A percentile compares a stretch with the other conserved stretches of the same genome.
Conservation (phyloP, 2,113 vertebrate species). For the Carollia perspicillata region DNA sequence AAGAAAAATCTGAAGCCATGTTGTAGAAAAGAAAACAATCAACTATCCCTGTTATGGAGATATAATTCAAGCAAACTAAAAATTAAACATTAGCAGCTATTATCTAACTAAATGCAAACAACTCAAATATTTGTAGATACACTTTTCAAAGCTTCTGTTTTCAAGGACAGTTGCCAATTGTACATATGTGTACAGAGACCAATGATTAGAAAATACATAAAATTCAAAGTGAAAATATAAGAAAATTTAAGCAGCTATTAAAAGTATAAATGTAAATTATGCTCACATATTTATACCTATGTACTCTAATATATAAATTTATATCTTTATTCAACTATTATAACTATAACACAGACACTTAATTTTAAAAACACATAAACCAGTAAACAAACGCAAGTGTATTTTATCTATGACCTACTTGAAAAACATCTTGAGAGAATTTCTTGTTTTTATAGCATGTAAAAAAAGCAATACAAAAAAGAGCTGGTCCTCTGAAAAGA, state of each 20-base stretch:
- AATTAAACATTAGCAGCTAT: not conserved
- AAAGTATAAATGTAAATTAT: not conserved
- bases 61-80: not conserved
- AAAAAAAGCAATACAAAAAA: not conserved
- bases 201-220: not conserved
- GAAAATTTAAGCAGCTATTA: not conserved
- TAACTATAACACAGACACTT: not conserved
- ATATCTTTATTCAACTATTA: not conserved
- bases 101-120: not conserved
- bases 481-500: too few relatives aligned
- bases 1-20: not conserved
- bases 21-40: not conserved
- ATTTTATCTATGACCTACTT: not conserved
- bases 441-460: not conserved
- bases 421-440: not conserved
- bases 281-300: not conserved
- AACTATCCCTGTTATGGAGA: not conserved
- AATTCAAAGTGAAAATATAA: not conserved
- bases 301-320: not conserved
- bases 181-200: not conserved
- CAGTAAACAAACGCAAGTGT: not conserved
- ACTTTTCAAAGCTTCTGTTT: not conserved
- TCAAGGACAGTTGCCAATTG: not conserved
- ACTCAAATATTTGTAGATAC: not conserved
- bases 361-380: not conserved